Percentiles rank a stretch among this genome's conserved stretches.
Evolutionary conservation across 1,140 invertebrate species (phyloP).

Genomic region (Zaprionus inermis): DNA sequence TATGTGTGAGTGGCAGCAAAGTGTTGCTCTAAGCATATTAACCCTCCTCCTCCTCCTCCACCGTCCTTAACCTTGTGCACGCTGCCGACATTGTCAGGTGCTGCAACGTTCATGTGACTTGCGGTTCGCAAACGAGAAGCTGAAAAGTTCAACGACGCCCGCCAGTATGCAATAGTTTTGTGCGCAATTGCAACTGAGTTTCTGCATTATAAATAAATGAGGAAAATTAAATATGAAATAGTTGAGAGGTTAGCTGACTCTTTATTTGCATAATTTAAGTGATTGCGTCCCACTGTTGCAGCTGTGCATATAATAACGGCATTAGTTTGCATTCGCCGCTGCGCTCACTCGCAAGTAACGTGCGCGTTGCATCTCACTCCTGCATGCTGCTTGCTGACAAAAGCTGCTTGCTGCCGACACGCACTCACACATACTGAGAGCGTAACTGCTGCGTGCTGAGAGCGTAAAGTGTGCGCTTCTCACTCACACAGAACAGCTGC

Average conservation of each 20-base stretch:
- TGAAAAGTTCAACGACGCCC: constrained; percentile 15
- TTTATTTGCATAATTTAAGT: background rate
- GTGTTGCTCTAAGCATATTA: constrained; percentile 74
- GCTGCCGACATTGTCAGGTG: constrained; percentile 41
- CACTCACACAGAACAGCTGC: too few relatives aligned
- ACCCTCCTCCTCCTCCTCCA: constrained; percentile 20
- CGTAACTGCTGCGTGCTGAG: too few relatives aligned
- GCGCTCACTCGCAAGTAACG: background rate
- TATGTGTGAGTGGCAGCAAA: constrained; percentile 58
- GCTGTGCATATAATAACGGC: background rate
- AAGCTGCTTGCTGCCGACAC: too few relatives aligned
- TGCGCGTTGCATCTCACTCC: background rate
- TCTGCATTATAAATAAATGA: background rate
- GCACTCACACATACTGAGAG: too few relatives aligned
- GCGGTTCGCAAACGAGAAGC: background rate
- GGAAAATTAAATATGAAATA: background rate
- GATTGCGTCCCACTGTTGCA: background rate
- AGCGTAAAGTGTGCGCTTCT: too few relatives aligned
- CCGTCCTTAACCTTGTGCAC: constrained; percentile 10
- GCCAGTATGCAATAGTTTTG: constrained; percentile 41
- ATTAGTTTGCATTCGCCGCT: too few relatives aligned
- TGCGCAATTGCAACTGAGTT: background rate
- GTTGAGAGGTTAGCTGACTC: background rate
- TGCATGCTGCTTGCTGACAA: constrained; percentile 4
- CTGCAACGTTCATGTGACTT: constrained; percentile 14